Base-by-base conservation (phyloP, 2,113 vertebrate genomes). In the Apeltes quadracus region DNA sequence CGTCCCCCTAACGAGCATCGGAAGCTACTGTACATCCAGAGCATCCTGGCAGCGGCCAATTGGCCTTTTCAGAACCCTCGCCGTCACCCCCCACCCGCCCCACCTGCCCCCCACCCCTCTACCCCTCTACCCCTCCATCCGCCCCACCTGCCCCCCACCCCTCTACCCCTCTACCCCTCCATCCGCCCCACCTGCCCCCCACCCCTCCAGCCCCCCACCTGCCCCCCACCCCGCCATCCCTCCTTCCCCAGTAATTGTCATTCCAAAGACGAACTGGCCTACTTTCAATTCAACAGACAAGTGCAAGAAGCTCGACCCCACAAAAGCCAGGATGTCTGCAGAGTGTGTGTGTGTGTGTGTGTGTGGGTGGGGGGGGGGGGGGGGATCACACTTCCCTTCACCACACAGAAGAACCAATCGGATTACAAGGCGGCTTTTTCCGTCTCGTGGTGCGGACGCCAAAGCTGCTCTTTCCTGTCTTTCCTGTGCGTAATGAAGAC, bases 221-320 rank as follows among this genome's bases (percentile, higher is more conserved):
- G 48, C 50, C 53, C 80, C 27, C 55, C 67, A 56, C 38, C 75
- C 84, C 78, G 74, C 51, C 83, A 75, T 81, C 89, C 88, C 23
- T 90, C 91, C 89, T 89, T 84, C 84, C 89, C 72, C 85, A 90
- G 94, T 95, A 93, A 96, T 96, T 96, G 95, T 96, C 94, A 96
- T 96, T 96, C 95, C 87, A 95, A 94, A 93, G 94, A 95, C 94
- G 92, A 91, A 94, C 92, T 93, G 94, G 93, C 95, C 96, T 94
- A 96, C 92, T 95, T 97, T 95, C 95, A 92, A 93, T 87, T 87
- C 80, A 92, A 84, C 83, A 79, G 83, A 87, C 83, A 79, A 88
- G 87, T 83, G 89, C 80, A 81, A 85, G 86, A 81, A 82, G 70
- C 82, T 73, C 50, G 34, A 36, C 62, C 53, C 56, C 83, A 84